Percentiles rank a stretch among this genome's conserved stretches.
Evolutionary conservation across 1,140 invertebrate species (phyloP).

Genomic region (Marisa cornuarietis): DNA sequence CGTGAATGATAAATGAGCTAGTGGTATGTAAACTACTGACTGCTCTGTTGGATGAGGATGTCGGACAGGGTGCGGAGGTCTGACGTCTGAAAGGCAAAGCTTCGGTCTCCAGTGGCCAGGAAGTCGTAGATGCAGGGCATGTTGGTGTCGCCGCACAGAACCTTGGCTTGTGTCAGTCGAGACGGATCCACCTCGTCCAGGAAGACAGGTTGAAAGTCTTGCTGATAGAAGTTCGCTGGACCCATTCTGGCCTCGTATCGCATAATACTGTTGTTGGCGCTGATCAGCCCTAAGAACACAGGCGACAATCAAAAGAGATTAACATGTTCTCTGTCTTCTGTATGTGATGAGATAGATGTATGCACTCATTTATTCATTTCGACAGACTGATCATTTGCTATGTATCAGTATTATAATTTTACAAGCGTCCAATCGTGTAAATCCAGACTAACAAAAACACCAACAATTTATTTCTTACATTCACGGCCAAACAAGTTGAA

Average conservation of each 20-base stretch:
- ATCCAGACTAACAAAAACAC: too few relatives aligned
- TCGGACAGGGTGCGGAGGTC: neutral
- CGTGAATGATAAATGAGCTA: too few relatives aligned
- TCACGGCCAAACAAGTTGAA: slow-evolving; percentile 30
- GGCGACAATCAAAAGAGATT: too few relatives aligned
- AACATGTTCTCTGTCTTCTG: too few relatives aligned
- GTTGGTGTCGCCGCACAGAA: neutral
- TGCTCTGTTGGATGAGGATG: neutral
- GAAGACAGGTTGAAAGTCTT: neutral
- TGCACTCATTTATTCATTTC: too few relatives aligned
- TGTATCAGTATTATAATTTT: too few relatives aligned
- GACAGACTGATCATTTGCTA: too few relatives aligned
- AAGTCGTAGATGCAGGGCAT: slow-evolving; percentile 1
- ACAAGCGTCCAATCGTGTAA: too few relatives aligned
- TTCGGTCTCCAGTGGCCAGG: neutral
- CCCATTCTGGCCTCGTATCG: neutral
- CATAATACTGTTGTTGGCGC: neutral
- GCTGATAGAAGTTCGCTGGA: neutral
- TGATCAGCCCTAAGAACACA: too few relatives aligned
- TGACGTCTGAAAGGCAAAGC: neutral
- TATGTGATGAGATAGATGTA: too few relatives aligned
- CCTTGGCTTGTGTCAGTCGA: neutral
- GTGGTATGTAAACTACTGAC: too few relatives aligned
- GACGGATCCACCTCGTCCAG: neutral
- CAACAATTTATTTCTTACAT: slow-evolving; percentile 20